Conservation (phyloP, 2,797 vertebrate species). For the Anisognathus igniventris region DNA sequence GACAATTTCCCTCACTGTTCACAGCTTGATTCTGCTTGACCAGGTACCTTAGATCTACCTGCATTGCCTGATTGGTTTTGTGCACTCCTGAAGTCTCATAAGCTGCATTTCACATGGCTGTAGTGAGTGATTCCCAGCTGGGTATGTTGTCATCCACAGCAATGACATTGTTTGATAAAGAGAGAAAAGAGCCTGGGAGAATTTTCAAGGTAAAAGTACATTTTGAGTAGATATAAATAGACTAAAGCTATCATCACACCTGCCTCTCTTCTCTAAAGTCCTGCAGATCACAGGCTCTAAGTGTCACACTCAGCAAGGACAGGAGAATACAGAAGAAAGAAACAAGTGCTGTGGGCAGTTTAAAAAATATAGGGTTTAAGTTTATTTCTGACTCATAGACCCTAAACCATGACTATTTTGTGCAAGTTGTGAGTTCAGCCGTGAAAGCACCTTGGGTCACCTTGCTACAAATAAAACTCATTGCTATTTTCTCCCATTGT, state of each 20-base stretch:
- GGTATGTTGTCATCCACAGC: not conserved
- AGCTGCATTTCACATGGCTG: not conserved
- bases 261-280: not conserved
- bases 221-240: slow-evolving; percentile 37
- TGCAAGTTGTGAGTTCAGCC: slow-evolving; percentile 32
- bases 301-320: not conserved
- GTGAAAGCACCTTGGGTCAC: slow-evolving; percentile 19
- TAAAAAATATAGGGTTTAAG: slow-evolving; percentile 1
- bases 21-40: not conserved
- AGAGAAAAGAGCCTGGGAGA: not conserved
- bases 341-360: not conserved
- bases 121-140: not conserved
- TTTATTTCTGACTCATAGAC: slow-evolving; percentile 14
- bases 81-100: not conserved
- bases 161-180: not conserved
- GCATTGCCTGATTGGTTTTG: not conserved
- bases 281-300: not conserved
- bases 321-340: not conserved
- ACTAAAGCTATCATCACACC: slow-evolving; percentile 15
- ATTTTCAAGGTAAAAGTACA: slow-evolving; percentile 35
- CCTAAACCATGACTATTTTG: slow-evolving; percentile 21
- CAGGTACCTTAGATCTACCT: not conserved
- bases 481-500: slow-evolving; percentile 21
- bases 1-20: not conserved
- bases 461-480: slow-evolving; percentile 30